Conservation (phyloP, 2,888 invertebrate genomes). For the Lysandra bellargus region DNA sequence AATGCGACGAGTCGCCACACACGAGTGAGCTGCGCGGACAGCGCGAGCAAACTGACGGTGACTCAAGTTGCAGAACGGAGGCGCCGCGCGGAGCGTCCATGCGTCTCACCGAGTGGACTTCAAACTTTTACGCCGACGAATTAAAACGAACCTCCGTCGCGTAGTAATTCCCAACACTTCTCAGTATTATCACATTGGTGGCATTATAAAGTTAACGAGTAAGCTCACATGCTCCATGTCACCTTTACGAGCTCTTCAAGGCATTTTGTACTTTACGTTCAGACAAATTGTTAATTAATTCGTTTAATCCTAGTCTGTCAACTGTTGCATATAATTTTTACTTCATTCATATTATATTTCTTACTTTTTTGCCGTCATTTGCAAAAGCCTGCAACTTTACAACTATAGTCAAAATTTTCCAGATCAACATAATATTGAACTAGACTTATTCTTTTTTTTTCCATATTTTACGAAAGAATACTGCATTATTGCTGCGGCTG, state of each 20-base stretch:
- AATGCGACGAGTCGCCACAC: conserved; percentile 45
- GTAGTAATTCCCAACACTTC: conserved; percentile 41
- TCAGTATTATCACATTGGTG: conserved; percentile 54
- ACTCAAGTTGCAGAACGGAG: conserved; percentile 44
- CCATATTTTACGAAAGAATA: not conserved
- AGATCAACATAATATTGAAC: not conserved
- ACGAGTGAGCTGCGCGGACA: conserved; percentile 75
- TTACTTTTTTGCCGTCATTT: not conserved
- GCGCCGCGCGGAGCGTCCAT: conserved; percentile 55
- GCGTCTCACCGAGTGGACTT: conserved; percentile 68
- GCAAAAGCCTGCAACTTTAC: not conserved
- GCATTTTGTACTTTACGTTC: not conserved
- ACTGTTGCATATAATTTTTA: not conserved
- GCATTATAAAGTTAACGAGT: conserved; percentile 66
- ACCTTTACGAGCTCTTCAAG: conserved; percentile 68
- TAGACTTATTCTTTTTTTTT: not conserved
- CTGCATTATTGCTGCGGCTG: not conserved
- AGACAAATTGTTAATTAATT: not conserved
- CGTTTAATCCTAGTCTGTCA: not conserved
- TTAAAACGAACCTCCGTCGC: conserved; percentile 51
- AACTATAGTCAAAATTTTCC: not conserved
- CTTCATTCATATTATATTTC: not conserved
- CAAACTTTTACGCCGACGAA: conserved; percentile 73
- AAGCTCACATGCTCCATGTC: conserved; percentile 66
- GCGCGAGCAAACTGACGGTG: conserved; percentile 69